phyloP scores from a whole-genome alignment of 1,140 invertebrate genomes.

The Sycobia sp. region DNA sequence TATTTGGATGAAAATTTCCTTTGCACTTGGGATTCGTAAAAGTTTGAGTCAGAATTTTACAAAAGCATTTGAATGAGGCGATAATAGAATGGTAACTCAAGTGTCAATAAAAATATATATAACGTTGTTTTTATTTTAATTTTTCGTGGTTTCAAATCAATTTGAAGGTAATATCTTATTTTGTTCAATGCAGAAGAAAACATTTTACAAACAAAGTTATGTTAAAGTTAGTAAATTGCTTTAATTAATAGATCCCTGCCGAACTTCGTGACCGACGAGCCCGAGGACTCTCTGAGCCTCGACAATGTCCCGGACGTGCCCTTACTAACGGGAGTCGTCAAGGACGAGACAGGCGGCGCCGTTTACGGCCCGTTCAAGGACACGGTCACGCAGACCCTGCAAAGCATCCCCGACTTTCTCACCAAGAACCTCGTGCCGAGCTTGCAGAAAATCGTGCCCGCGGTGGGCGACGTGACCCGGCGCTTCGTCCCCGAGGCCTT shows the following conservation, averaged over 20 bases:
- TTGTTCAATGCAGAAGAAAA: too few relatives aligned
- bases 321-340: constrained; percentile 72
- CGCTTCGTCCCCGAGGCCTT: constrained; percentile 48
- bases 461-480: constrained; percentile 40
- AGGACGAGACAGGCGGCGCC: constrained; percentile 71
- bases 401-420: constrained; percentile 63
- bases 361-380: constrained; percentile 63
- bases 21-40: too few relatives aligned
- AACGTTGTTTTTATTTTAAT: too few relatives aligned
- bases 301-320: constrained; percentile 66
- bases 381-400: constrained; percentile 60
- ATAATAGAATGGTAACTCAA: too few relatives aligned
- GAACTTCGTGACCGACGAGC: constrained; percentile 63
- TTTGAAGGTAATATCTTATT: too few relatives aligned
- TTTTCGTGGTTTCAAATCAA: too few relatives aligned
- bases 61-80: too few relatives aligned
- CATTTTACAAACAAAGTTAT: background rate
- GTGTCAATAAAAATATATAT: too few relatives aligned
- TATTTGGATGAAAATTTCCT: too few relatives aligned
- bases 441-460: constrained; percentile 48
- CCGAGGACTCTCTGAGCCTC: constrained; percentile 65
- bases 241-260: constrained; percentile 66
- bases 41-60: too few relatives aligned
- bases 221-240: too few relatives aligned
- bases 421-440: constrained; percentile 61